Evolutionary conservation across 2,888 invertebrate genomes (phyloP).

Genomic region (Epirrhoe tristata): DNA sequence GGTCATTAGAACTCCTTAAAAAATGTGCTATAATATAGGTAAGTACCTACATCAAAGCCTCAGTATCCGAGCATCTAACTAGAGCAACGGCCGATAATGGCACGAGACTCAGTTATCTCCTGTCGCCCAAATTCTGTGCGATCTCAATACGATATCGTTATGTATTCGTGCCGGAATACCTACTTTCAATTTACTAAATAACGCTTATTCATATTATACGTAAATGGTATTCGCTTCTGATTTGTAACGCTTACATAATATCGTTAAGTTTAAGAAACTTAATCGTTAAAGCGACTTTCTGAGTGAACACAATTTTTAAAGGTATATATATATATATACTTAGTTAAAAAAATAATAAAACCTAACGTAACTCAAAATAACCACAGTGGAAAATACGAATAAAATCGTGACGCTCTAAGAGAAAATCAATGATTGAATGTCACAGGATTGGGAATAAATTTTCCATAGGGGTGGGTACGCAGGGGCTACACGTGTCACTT

Average conservation of each 20-base stretch:
- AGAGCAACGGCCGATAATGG: conserved; percentile 29
- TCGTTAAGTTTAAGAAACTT: no score
- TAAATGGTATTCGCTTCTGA: not conserved
- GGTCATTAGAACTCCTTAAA: no score
- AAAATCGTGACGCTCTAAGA: conserved; percentile 47
- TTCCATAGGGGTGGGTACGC: conserved; percentile 54
- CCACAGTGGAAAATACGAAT: conserved; percentile 31
- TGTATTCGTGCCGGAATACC: conserved; percentile 32
- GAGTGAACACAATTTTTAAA: no score
- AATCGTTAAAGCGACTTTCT: no score
- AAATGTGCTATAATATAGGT: no score
- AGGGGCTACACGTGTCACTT: conserved; percentile 68
- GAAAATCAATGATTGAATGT: conserved; percentile 81
- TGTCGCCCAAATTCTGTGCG: conserved; percentile 33
- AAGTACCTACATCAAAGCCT: conserved; percentile 6
- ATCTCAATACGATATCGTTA: conserved; percentile 37
- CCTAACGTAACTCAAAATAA: not conserved
- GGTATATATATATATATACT: no score
- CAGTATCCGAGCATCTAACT: conserved; percentile 20
- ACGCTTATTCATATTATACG: no score
- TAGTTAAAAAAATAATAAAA: no score
- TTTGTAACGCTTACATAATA: no score
- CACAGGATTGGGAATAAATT: conserved; percentile 79
- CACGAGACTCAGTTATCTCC: conserved; percentile 36
- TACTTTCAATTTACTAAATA: conserved; percentile 31